Evolutionary conservation across 2,113 vertebrate species (phyloP).

Genomic region (Hucho hucho): DNA sequence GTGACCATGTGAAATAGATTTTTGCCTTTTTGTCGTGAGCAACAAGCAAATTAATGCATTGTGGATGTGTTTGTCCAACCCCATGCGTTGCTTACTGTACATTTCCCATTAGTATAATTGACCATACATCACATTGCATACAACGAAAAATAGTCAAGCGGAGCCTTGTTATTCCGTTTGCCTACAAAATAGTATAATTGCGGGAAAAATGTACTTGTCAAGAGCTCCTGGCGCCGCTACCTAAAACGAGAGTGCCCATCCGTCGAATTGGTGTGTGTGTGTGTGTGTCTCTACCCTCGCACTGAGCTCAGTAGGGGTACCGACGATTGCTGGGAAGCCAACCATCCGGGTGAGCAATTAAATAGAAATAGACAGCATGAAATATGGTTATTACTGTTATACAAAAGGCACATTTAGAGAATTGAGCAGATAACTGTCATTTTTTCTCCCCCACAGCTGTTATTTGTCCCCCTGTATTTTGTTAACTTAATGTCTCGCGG

Average conservation of each 20-base stretch:
- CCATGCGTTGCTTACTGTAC: conserved; percentile 1
- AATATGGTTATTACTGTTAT: conserved; percentile 90
- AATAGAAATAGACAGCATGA: conserved; percentile 73
- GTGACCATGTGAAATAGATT: too few species aligned
- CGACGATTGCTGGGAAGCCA: conserved; percentile 54
- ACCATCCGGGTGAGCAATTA: conserved; percentile 68
- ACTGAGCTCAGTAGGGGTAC: conserved; percentile 57
- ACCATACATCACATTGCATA: conserved; percentile 17
- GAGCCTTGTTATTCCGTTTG: conserved; percentile 76
- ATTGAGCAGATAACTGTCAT: conserved; percentile 91
- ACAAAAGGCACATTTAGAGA: conserved; percentile 91
- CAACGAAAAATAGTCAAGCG: conserved; percentile 10
- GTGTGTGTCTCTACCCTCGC: conserved; percentile 51
- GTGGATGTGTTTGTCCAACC: not conserved
- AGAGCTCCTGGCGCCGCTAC: conserved; percentile 52
- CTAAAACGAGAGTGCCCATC: conserved; percentile 52
- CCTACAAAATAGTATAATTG: conserved; percentile 80
- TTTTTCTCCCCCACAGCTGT: conserved; percentile 66
- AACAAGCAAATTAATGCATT: not conserved
- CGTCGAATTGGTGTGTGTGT: conserved; percentile 60
- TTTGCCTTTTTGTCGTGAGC: not conserved
- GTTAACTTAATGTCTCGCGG: conserved; percentile 82
- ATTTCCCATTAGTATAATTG: conserved; percentile 29
- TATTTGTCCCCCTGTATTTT: conserved; percentile 81
- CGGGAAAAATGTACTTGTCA: conserved; percentile 70